A percentile compares a stretch with the other conserved stretches of the same genome.
Conservation (phyloP, 2,797 vertebrate genomes). For the Sphenodon punctatus region DNA sequence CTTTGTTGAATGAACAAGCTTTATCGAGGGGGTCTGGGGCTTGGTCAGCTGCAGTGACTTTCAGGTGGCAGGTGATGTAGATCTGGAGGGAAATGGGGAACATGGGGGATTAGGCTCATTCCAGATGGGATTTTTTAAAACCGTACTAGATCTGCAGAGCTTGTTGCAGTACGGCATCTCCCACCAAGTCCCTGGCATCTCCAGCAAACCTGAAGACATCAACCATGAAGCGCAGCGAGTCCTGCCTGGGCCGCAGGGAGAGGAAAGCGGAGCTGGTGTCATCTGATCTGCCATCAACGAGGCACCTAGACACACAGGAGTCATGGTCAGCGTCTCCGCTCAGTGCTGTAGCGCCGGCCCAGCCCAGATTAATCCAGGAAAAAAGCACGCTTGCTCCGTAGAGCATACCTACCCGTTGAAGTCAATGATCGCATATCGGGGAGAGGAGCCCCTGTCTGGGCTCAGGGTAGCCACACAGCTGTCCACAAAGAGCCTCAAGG, state of each 20-base stretch:
- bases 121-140: too few species aligned
- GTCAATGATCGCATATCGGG: background rate
- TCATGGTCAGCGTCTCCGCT: background rate
- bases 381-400: too few species aligned
- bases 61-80: constrained; percentile 76
- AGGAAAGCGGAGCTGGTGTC: constrained; percentile 57
- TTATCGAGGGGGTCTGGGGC: constrained; percentile 65
- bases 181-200: constrained; percentile 39
- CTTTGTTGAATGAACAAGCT: constrained; percentile 76
- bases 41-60: constrained; percentile 47
- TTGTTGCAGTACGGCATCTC: background rate
- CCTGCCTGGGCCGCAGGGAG: constrained; percentile 31
- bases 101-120: too few species aligned
- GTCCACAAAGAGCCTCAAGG: constrained; percentile 67
- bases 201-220: constrained; percentile 46
- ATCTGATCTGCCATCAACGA: constrained; percentile 41
- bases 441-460: constrained; percentile 11
- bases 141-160: too few species aligned
- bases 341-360: rapidly evolving
- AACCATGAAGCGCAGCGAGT: constrained; percentile 41
- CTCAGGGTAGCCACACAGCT: constrained; percentile 68
- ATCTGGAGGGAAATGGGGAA: constrained; percentile 59
- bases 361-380: rapidly evolving
- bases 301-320: constrained; percentile 22
- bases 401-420: background rate